Conservation (phyloP, 2,797 vertebrate genomes). For the Hemibagrus guttatus region DNA sequence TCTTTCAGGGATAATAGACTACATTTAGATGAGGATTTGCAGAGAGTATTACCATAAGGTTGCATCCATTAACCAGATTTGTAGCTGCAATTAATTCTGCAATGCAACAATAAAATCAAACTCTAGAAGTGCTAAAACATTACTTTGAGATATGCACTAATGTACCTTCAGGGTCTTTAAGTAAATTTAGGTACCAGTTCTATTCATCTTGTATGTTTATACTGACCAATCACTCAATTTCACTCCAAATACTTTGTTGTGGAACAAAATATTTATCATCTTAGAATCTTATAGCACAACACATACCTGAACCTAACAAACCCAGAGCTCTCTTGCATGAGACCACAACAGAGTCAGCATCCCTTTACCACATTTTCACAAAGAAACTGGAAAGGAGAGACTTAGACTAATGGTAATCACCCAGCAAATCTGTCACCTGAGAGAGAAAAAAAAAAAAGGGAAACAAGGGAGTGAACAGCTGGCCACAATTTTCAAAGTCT, state of each 20-base stretch:
- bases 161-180: not conserved
- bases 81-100: not conserved
- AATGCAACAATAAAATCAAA: not conserved
- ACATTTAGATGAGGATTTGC: not conserved
- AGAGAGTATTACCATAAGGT: not conserved
- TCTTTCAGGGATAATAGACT: not conserved
- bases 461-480: not conserved
- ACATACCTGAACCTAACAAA: no score
- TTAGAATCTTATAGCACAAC: no score
- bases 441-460: not conserved
- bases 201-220: not conserved
- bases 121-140: not conserved
- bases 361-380: not conserved
- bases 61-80: not conserved
- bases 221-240: not conserved
- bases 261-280: not conserved
- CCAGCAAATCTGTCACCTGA: not conserved
- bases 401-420: not conserved
- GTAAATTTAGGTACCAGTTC: not conserved
- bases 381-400: not conserved
- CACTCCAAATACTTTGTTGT: not conserved
- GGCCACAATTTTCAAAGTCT: not conserved
- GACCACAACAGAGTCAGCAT: not conserved
- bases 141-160: not conserved
- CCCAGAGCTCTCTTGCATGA: not conserved